These are phyloP conservation scores for Ormyrus labotus DNA, from an alignment of 2,888 invertebrate species.

Conservation along the genomic window DNA sequence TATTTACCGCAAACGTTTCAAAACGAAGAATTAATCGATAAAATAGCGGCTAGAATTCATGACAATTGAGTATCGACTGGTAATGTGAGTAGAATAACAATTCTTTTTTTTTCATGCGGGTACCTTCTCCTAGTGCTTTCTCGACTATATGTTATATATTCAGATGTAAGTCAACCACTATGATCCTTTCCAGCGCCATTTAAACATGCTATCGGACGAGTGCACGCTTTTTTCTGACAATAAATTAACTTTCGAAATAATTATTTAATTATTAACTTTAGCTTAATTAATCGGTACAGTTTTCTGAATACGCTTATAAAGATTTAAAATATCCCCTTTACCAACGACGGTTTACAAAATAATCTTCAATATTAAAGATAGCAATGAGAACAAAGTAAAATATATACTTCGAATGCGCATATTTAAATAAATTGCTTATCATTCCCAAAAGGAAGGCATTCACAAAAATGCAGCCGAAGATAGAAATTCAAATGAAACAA, in stretches of 20 bases:
- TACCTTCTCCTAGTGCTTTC: slow-evolving; percentile 29
- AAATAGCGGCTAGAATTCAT: slow-evolving; percentile 33
- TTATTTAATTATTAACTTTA: too few relatives aligned
- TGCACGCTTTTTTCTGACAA: too few relatives aligned
- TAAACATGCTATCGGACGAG: not conserved
- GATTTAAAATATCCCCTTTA: not conserved
- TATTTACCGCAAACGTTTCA: slow-evolving; percentile 6
- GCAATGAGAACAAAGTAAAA: too few relatives aligned
- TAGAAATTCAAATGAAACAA: slow-evolving; percentile 46
- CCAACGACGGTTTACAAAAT: not conserved
- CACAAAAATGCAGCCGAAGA: slow-evolving; percentile 23
- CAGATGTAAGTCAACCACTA: slow-evolving; percentile 7
- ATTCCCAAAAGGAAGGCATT: not conserved
- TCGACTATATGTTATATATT: slow-evolving; percentile 2
- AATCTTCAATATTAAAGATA: not conserved
- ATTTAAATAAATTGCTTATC: slow-evolving; percentile 11
- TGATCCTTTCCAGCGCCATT: slow-evolving; percentile 5
- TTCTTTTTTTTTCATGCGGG: slow-evolving; percentile 49
- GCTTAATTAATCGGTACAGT: not conserved
- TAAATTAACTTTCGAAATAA: too few relatives aligned
- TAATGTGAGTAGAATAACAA: slow-evolving; percentile 34
- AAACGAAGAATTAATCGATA: slow-evolving; percentile 21
- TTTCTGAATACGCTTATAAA: not conserved
- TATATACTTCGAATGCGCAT: not conserved
- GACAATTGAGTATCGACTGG: slow-evolving; percentile 51